Conservation (phyloP, 1,140 invertebrate genomes). For the Leucophenga varia region DNA sequence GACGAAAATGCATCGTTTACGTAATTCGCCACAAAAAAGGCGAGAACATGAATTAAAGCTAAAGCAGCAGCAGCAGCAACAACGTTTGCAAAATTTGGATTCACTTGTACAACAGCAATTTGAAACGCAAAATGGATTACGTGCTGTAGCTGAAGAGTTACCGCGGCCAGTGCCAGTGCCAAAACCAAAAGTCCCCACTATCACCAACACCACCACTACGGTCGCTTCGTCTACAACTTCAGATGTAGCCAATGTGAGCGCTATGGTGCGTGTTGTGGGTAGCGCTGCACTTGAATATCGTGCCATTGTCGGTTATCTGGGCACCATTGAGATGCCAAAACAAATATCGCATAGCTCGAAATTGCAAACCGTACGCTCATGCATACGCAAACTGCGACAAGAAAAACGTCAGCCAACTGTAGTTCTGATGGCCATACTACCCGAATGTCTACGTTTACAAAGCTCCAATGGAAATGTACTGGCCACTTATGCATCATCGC, state of each 20-base stretch:
- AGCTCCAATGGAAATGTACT: conserved; percentile 66
- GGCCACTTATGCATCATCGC: conserved; percentile 81
- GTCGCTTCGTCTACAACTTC: conserved; percentile 21
- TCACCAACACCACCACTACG: background rate
- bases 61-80: conserved; percentile 16
- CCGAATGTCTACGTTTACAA: conserved; percentile 74
- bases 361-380: conserved; percentile 72
- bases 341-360: conserved; percentile 76
- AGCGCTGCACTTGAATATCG: conserved; percentile 72
- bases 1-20: conserved; percentile 41
- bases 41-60: conserved; percentile 18
- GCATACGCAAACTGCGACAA: conserved; percentile 83
- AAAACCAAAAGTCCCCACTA: conserved; percentile 9
- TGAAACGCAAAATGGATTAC: conserved; percentile 19
- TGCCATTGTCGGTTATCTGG: conserved; percentile 89
- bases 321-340: conserved; percentile 93
- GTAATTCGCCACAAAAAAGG: conserved; percentile 50
- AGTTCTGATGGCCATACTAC: conserved; percentile 81
- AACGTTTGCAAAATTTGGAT: conserved; percentile 9
- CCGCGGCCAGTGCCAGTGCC: conserved; percentile 20
- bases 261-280: conserved; percentile 45
- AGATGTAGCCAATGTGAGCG: conserved; percentile 56
- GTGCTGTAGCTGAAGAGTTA: conserved; percentile 42
- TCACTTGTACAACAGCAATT: too few relatives aligned
- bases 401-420: conserved; percentile 87